Evolutionary conservation across 2,888 invertebrate genomes (phyloP).

Genomic region (Epistrophe eligans): DNA sequence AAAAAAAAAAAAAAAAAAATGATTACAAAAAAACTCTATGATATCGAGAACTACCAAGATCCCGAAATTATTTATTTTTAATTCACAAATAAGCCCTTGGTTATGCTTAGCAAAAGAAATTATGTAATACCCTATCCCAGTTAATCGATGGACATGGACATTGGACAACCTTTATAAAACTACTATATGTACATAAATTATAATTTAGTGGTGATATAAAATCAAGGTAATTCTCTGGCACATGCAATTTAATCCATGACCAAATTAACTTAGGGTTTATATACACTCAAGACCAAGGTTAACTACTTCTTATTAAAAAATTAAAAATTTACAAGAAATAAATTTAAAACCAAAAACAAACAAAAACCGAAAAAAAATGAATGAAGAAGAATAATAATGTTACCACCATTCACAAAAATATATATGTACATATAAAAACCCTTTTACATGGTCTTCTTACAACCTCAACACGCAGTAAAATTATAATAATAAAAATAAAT

Average conservation of each 20-base stretch:
- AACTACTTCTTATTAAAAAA: neutral
- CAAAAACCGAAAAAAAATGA: neutral
- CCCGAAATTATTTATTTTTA: too few species aligned
- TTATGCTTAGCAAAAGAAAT: neutral
- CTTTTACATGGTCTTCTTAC: neutral
- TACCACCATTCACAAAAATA: neutral
- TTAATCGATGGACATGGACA: neutral
- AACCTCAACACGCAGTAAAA: neutral
- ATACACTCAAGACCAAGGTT: neutral
- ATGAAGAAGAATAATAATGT: neutral
- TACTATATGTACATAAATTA: neutral
- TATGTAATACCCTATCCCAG: neutral
- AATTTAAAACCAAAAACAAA: neutral
- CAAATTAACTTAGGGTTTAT: slow-evolving; percentile 1
- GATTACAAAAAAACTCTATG: too few species aligned
- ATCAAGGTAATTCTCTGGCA: neutral
- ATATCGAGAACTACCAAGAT: too few species aligned
- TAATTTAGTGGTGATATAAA: slow-evolving; percentile 1
- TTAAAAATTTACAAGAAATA: slow-evolving; percentile 7
- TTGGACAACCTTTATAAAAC: neutral
- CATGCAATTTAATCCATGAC: slow-evolving; percentile 8
- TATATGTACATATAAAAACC: neutral
- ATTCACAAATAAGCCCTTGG: too few species aligned
- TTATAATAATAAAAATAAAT: slow-evolving; percentile 2
- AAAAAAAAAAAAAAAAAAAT: too few species aligned